Percentiles rank a stretch among this genome's conserved stretches.
Conservation (phyloP, 2,113 vertebrate species). For the Thunnus maccoyii region DNA sequence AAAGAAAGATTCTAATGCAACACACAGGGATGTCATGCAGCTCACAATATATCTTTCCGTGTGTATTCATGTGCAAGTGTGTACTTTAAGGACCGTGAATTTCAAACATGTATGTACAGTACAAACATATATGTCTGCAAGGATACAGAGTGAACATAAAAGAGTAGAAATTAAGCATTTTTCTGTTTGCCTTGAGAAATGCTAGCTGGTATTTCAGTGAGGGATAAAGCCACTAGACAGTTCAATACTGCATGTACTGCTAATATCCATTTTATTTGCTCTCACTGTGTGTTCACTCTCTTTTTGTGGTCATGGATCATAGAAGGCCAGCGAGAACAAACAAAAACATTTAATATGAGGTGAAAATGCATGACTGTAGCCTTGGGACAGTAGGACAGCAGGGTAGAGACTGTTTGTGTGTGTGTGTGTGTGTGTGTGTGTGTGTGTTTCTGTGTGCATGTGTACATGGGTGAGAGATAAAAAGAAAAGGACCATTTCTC, state of each 20-base stretch:
- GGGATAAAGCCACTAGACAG: conserved; percentile 9
- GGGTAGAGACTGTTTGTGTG: conserved; percentile 28
- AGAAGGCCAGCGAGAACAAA: conserved; percentile 55
- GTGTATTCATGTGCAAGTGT: not conserved
- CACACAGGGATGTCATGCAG: not conserved
- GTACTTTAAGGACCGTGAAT: not conserved
- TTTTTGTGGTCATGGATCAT: conserved; percentile 65
- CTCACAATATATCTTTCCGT: not conserved
- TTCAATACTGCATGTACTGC: conserved; percentile 38
- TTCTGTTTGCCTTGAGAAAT: conserved; percentile 19
- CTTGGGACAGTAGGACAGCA: conserved; percentile 53
- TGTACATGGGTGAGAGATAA: conserved; percentile 33
- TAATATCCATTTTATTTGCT: conserved; percentile 60
- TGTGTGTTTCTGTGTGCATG: conserved; percentile 34
- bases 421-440: conserved; percentile 37
- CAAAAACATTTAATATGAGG: conserved; percentile 66
- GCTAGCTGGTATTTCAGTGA: too few relatives aligned
- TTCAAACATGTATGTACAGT: not conserved
- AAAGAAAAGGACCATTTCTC: conserved; percentile 67
- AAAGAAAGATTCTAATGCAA: not conserved
- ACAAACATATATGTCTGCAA: not conserved
- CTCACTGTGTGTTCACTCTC: conserved; percentile 25
- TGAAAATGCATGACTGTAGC: conserved; percentile 70
- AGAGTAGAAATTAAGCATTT: conserved; percentile 10
- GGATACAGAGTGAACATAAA: not conserved